Percentiles rank a stretch among this genome's conserved stretches.
phyloP scores from a whole-genome alignment of 1,140 invertebrate species.

The Hermetia illucens region DNA sequence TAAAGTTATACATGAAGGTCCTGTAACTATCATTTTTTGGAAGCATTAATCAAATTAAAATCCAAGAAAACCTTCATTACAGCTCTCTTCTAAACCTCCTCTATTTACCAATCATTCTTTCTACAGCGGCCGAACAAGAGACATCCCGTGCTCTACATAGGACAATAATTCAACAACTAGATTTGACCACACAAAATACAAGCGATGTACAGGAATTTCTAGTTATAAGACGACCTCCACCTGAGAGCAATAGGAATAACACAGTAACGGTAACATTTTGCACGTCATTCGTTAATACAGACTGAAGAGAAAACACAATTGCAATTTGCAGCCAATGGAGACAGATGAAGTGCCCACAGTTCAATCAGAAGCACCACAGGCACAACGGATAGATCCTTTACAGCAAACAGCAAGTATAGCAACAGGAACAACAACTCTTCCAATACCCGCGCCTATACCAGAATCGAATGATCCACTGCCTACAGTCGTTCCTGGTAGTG shows the following conservation, averaged over 20 bases:
- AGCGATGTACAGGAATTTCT: constrained; percentile 4
- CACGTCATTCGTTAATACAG: background rate
- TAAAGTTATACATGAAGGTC: too few relatives aligned
- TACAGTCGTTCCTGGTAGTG: constrained; percentile 35
- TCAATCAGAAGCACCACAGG: background rate
- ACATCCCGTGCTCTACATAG: constrained; percentile 5
- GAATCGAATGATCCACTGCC: constrained; percentile 31
- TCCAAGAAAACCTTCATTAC: too few relatives aligned
- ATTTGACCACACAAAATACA: constrained; percentile 1
- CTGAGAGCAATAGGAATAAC: background rate
- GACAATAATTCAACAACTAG: background rate
- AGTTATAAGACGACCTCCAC: constrained; percentile 4
- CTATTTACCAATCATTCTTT: constrained; percentile 1
- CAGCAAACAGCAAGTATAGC: background rate
- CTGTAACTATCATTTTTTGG: too few relatives aligned
- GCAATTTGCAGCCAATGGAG: constrained; percentile 4
- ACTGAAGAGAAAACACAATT: background rate
- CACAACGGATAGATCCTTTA: background rate
- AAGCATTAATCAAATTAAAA: too few relatives aligned
- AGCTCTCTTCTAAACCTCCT: too few relatives aligned
- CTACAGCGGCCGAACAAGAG: constrained; percentile 6
- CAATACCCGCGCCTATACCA: background rate
- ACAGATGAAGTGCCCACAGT: constrained; percentile 5
- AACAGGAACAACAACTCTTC: background rate
- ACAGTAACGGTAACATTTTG: background rate